Evolutionary conservation across 2,888 invertebrate genomes (phyloP), one percentile per base, ranked within the genome.

Genomic region (Serrognathus titanus): DNA sequence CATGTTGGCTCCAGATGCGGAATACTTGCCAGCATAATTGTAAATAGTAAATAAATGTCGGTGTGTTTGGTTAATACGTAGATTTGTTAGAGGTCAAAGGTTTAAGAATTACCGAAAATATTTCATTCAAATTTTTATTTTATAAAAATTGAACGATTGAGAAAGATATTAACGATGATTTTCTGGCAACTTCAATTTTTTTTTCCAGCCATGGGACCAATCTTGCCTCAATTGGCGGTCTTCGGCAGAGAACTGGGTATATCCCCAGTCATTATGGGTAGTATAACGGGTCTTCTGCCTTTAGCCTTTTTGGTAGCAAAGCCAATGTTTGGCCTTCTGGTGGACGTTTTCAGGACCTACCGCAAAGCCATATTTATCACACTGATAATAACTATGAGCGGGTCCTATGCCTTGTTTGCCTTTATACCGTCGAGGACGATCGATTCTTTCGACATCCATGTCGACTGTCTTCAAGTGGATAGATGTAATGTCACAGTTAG

Each of bases 201-300:
- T 66, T 65, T 79, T 78, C 50, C 77, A 92, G 92, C 90, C 0
- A 83, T 91, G 78, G 92, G 92, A 0, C 91, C 92, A 0, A 84
- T 92, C 48, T 78, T 92, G 37, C 92, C 92, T 0, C 92, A 90
- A 71, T 75, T 91, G 45, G 82, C 87, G 56, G 90, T 92, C 9
- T 88, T 85, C 74, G 92, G 90, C 0, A 85, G 87, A 64, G 88
- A 92, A 75, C 76, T 92, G 63, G 92, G 92, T 7, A 83, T 92
- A 20, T 87, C 89, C 0, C 83, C 90, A 0, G 80, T 84, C 1
- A 83, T 87, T 0, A 91, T 92, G 89, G 92, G 92, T 2, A 81
- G 83, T 61, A 85, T 92, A 48, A 89, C 87, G 0, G 88, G 88
- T 0, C 79, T 90, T 1, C 74, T 92, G 58, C 92, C 92, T 0